Percentiles rank a stretch among this genome's conserved stretches.
These are phyloP conservation scores for Pluvianellus socialis DNA, from an alignment of 2,113 vertebrate genomes.

Conservation along the genomic window DNA sequence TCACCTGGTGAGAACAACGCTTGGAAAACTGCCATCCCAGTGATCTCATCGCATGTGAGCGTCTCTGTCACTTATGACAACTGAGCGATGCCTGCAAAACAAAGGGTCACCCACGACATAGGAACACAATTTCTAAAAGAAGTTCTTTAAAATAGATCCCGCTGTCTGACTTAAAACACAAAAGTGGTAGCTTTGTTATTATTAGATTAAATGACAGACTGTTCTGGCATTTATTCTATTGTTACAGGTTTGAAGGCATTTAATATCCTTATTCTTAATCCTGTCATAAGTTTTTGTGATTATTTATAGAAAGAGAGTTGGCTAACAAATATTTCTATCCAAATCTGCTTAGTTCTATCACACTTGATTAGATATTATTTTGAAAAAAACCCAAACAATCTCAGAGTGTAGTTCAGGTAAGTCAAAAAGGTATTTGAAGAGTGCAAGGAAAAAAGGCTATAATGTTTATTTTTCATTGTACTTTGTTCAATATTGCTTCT, in stretches of 20 bases:
- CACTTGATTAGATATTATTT: background rate
- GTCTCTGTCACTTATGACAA: background rate
- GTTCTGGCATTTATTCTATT: background rate
- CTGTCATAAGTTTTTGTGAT: background rate
- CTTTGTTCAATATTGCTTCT: background rate
- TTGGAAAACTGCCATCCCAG: background rate
- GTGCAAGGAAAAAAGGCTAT: background rate
- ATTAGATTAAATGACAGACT: background rate
- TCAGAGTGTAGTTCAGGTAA: background rate
- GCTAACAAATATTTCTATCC: background rate
- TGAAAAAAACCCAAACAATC: too few relatives aligned
- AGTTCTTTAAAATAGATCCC: background rate
- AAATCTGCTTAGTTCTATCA: background rate
- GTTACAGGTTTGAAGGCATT: background rate
- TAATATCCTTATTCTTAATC: background rate
- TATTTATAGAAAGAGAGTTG: background rate
- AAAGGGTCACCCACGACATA: background rate
- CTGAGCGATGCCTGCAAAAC: background rate
- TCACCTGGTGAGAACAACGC: conserved; percentile 45
- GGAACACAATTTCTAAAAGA: background rate
- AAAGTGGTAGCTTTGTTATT: background rate
- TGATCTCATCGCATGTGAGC: background rate
- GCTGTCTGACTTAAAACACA: background rate
- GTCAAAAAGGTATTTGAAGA: background rate
- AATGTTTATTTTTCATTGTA: background rate